These are phyloP conservation scores for Fulica atra DNA, from an alignment of 2,113 vertebrate species.

Conservation along the genomic window DNA sequence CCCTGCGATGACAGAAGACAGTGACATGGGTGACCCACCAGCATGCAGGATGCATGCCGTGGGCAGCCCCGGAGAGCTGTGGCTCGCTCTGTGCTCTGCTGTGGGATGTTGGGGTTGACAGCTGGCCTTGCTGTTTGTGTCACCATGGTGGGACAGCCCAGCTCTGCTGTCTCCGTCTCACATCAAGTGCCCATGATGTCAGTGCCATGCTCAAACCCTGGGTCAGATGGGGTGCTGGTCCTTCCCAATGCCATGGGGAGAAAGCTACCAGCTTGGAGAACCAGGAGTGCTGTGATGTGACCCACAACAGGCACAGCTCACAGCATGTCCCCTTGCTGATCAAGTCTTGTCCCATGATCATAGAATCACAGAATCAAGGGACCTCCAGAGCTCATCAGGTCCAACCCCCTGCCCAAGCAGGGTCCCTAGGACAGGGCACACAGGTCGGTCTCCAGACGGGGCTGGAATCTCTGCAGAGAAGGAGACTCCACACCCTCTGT, in stretches of 20 bases:
- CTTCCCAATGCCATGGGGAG: accelerated
- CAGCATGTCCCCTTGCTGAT: background rate
- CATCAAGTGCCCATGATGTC: accelerated
- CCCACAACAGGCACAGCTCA: background rate
- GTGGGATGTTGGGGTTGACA: accelerated
- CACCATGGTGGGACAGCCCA: background rate
- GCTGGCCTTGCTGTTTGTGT: background rate
- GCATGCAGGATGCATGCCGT: accelerated
- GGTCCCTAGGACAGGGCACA: too few relatives aligned
- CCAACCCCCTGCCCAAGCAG: too few relatives aligned
- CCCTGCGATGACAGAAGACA: background rate
- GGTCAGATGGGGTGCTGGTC: background rate
- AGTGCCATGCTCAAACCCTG: background rate
- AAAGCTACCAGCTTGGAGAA: background rate
- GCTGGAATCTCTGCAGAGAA: too few relatives aligned
- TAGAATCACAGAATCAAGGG: too few relatives aligned
- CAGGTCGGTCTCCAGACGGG: too few relatives aligned
- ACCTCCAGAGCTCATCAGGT: too few relatives aligned
- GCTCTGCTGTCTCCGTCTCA: background rate
- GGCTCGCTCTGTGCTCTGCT: accelerated
- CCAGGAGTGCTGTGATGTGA: accelerated
- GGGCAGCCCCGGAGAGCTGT: background rate
- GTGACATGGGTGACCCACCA: background rate
- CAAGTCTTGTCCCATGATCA: accelerated
- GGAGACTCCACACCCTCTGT: too few relatives aligned